Conservation (phyloP, 2,888 invertebrate genomes). For the Gymnoscelis rufifasciata region DNA sequence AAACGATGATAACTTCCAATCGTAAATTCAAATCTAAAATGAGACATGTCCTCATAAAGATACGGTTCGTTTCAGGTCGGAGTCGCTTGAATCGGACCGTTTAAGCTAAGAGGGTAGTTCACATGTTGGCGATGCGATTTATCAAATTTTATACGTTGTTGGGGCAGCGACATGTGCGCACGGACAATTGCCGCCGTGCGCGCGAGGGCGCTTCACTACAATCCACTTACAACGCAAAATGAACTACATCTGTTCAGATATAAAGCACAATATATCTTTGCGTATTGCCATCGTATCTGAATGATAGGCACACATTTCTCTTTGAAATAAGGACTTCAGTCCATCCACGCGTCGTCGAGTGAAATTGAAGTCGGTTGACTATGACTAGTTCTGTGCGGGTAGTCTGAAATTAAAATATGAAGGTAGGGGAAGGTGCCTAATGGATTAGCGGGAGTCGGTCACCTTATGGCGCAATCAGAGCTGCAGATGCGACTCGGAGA, state of each 20-base stretch:
- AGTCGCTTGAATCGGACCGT: constrained; percentile 43
- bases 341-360: not conserved
- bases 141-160: constrained; percentile 74
- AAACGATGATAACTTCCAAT: constrained; percentile 63
- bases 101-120: constrained; percentile 77
- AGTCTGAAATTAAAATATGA: constrained; percentile 65
- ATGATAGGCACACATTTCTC: not conserved
- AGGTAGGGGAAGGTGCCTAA: constrained; percentile 66
- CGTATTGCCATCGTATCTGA: not conserved
- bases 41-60: constrained; percentile 17
- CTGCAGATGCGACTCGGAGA: constrained; percentile 59
- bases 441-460: constrained; percentile 69
- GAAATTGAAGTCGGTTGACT: not conserved
- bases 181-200: constrained; percentile 61
- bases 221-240: constrained; percentile 7
- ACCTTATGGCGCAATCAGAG: constrained; percentile 66
- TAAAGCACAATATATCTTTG: not conserved
- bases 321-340: no score
- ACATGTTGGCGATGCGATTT: constrained; percentile 76
- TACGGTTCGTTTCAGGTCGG: constrained; percentile 35
- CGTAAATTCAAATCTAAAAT: constrained; percentile 25
- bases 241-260: not conserved
- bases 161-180: constrained; percentile 73
- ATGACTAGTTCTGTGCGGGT: constrained; percentile 4
- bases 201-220: constrained; percentile 23